Percentiles rank a stretch among this genome's conserved stretches.
phyloP scores from a whole-genome alignment of 2,797 vertebrate genomes.

The Channa striata region DNA sequence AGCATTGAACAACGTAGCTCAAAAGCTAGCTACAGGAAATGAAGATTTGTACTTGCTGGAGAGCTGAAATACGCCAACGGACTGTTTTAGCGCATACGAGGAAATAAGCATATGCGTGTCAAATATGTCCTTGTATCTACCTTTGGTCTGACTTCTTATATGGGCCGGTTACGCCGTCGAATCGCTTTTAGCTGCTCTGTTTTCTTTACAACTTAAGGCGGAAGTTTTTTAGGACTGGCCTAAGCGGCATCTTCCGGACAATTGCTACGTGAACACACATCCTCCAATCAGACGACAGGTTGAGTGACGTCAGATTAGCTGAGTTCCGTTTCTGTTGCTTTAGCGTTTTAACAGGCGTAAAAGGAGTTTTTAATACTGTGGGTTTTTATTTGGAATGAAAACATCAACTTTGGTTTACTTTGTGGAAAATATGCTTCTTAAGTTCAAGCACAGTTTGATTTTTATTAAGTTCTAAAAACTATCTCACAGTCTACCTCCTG shows the following conservation, averaged over 20 bases:
- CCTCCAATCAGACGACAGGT: slow-evolving; percentile 65
- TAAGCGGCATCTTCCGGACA: slow-evolving; percentile 80
- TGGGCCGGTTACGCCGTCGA: slow-evolving; percentile 64
- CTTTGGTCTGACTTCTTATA: slow-evolving; percentile 71
- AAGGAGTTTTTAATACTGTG: too few species aligned
- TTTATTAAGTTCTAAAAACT: too few species aligned
- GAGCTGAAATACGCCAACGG: slow-evolving; percentile 33
- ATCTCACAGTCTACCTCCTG: too few species aligned
- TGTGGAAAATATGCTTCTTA: too few species aligned
- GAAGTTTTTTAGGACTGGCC: slow-evolving; percentile 83
- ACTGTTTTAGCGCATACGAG: not conserved
- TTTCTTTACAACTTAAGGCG: slow-evolving; percentile 87
- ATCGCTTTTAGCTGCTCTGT: slow-evolving; percentile 76
- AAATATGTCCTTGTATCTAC: slow-evolving; percentile 64
- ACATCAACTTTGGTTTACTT: too few species aligned
- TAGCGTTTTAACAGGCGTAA: too few species aligned
- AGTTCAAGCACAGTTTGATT: too few species aligned
- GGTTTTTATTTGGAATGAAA: too few species aligned
- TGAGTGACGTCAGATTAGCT: slow-evolving; percentile 30
- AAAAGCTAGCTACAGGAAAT: slow-evolving; percentile 60
- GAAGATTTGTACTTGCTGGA: slow-evolving; percentile 34
- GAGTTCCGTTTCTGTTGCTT: not conserved
- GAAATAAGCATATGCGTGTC: slow-evolving; percentile 3
- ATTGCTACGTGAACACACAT: slow-evolving; percentile 60
- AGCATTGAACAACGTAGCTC: slow-evolving; percentile 60